These are phyloP conservation scores for Phylloscopus collybita DNA, from an alignment of 2,797 vertebrate genomes.

Conservation along the genomic window DNA sequence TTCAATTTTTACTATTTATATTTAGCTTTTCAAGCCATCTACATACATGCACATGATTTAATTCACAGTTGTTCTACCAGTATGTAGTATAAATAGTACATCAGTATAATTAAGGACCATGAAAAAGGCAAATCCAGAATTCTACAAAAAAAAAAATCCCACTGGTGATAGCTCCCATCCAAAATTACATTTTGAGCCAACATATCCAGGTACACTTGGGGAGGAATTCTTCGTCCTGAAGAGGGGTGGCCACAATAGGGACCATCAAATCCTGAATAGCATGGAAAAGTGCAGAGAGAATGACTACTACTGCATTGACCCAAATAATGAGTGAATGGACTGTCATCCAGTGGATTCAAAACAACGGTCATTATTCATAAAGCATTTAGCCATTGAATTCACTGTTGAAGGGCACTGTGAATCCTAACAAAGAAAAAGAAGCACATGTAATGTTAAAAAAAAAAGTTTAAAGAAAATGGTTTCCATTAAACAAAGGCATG, in stretches of 20 bases:
- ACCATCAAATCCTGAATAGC: neutral
- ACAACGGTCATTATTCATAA: conserved; percentile 16
- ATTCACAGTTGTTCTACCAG: neutral
- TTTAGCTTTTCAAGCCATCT: neutral
- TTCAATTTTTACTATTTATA: neutral
- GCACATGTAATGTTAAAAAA: neutral
- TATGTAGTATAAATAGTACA: neutral
- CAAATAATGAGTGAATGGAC: neutral
- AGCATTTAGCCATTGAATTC: neutral
- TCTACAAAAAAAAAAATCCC: neutral
- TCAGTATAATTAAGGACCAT: neutral
- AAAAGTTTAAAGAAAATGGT: conserved; percentile 2
- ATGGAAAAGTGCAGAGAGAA: neutral
- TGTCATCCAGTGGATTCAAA: neutral
- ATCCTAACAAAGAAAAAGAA: neutral
- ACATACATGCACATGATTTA: accelerated
- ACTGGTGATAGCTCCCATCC: neutral
- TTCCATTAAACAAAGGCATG: neutral
- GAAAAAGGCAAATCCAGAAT: neutral
- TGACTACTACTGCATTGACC: neutral
- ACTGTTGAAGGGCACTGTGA: neutral
- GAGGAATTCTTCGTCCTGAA: neutral
- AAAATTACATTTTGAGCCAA: neutral
- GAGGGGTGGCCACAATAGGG: neutral
- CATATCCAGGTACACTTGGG: neutral